Evolutionary conservation across 2,888 invertebrate species (phyloP).

Genomic region (Geophilus truncorum): DNA sequence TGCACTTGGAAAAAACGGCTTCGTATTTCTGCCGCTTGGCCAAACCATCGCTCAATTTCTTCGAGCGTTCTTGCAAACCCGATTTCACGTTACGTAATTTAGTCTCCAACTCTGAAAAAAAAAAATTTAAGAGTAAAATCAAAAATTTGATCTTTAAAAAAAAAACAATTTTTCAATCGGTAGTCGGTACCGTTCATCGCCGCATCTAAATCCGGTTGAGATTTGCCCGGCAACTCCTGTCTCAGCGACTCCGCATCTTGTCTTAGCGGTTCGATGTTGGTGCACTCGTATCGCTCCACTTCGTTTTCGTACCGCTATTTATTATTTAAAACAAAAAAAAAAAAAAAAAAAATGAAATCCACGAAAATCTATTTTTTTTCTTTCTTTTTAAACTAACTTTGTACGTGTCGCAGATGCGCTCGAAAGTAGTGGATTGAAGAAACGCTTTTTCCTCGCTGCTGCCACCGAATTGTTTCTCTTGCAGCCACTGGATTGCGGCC

Average conservation of each 20-base stretch:
- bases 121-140: no score
- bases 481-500: slow-evolving; percentile 73
- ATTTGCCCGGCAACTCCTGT: neutral
- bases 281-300: neutral
- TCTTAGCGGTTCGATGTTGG: neutral
- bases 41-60: slow-evolving; percentile 65
- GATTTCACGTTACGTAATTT: slow-evolving; percentile 59
- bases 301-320: neutral
- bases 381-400: slow-evolving; percentile 53
- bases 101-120: slow-evolving; percentile 59
- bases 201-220: neutral
- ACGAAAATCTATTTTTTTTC: neutral
- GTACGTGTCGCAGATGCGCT: slow-evolving; percentile 70
- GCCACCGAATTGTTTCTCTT: slow-evolving; percentile 67
- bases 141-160: no score
- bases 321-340: neutral
- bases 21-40: slow-evolving; percentile 77
- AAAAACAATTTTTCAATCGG: neutral
- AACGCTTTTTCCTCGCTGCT: slow-evolving; percentile 55
- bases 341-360: neutral
- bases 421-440: slow-evolving; percentile 72
- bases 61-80: slow-evolving; percentile 66
- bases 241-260: neutral
- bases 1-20: slow-evolving; percentile 69
- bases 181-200: neutral